A percentile compares a stretch with the other conserved stretches of the same genome.
These are phyloP conservation scores for Hoplostethus mediterraneus DNA, from an alignment of 2,797 vertebrate species.

Conservation along the genomic window DNA sequence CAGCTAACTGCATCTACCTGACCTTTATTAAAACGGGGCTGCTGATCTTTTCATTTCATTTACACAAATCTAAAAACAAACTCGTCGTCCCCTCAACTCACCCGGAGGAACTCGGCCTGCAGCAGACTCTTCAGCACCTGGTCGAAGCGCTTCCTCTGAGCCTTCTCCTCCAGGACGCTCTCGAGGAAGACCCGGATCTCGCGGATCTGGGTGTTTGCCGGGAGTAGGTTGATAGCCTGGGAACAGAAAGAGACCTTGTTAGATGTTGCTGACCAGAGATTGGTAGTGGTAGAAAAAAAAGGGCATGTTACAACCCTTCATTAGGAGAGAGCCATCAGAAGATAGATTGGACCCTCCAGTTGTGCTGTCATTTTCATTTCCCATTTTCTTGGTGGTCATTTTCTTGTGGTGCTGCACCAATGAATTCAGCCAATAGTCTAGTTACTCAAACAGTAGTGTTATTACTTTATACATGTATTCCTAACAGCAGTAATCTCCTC, in stretches of 20 bases:
- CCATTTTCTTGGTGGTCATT: no score
- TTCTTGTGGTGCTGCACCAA: no score
- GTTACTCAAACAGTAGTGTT: background rate
- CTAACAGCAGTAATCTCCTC: background rate
- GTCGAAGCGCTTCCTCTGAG: slow-evolving; percentile 94
- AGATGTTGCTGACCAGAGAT: background rate
- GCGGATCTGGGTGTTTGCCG: slow-evolving; percentile 96
- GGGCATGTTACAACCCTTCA: background rate
- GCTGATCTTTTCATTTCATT: no score
- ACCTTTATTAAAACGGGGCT: no score
- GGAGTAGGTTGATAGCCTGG: slow-evolving; percentile 96
- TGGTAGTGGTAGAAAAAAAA: background rate
- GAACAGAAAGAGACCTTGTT: background rate
- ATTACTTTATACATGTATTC: background rate
- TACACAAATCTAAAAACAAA: background rate
- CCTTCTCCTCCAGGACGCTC: slow-evolving; percentile 97
- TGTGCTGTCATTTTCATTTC: no score
- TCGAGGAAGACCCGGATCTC: slow-evolving; percentile 97
- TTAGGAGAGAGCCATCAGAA: background rate
- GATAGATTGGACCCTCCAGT: no score
- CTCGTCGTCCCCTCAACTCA: slow-evolving; percentile 67
- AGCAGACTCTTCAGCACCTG: slow-evolving; percentile 98
- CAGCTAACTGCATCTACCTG: no score
- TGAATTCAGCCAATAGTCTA: background rate
- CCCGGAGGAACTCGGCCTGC: slow-evolving; percentile 95